These are phyloP conservation scores for Priocnemis perturbator DNA, from an alignment of 2,888 invertebrate genomes.

Conservation along the genomic window DNA sequence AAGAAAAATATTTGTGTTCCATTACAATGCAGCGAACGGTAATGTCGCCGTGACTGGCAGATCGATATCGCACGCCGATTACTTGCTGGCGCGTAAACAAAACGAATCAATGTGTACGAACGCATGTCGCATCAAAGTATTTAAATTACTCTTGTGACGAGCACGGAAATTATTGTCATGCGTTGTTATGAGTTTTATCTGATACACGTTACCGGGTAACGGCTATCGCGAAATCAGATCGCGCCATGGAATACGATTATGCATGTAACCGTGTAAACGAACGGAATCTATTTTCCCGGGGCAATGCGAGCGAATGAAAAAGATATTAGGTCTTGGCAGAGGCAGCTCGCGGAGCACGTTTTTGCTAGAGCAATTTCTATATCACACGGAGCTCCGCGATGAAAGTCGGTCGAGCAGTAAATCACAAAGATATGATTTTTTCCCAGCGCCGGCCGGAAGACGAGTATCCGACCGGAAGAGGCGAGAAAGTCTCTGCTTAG, in stretches of 20 bases:
- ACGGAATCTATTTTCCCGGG: no score
- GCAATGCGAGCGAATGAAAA: slow-evolving; percentile 25
- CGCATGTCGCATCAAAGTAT: no score
- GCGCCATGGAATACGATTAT: no score
- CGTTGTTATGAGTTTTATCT: no score
- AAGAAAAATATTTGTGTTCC: slow-evolving; percentile 21
- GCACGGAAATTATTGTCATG: no score
- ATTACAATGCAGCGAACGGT: slow-evolving; percentile 36
- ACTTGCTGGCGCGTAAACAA: slow-evolving; percentile 39
- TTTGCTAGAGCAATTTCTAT: slow-evolving; percentile 38
- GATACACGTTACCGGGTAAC: no score
- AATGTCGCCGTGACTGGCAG: slow-evolving; percentile 37
- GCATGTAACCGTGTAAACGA: no score
- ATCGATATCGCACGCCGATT: slow-evolving; percentile 33
- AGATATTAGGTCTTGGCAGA: slow-evolving; percentile 37
- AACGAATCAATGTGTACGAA: background rate
- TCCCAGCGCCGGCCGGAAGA: slow-evolving; percentile 42
- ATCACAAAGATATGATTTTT: slow-evolving; percentile 61
- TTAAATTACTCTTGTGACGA: no score
- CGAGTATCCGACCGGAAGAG: slow-evolving; percentile 57
- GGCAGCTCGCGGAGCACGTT: slow-evolving; percentile 25
- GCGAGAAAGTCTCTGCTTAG: slow-evolving; percentile 49
- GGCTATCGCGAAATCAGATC: no score
- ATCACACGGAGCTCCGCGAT: slow-evolving; percentile 19
- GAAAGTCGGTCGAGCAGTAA: slow-evolving; percentile 56